A percentile compares a stretch with the other conserved stretches of the same genome.
Evolutionary conservation across 1,140 invertebrate genomes (phyloP).

Genomic region (Aphaenogaster floridana): DNA sequence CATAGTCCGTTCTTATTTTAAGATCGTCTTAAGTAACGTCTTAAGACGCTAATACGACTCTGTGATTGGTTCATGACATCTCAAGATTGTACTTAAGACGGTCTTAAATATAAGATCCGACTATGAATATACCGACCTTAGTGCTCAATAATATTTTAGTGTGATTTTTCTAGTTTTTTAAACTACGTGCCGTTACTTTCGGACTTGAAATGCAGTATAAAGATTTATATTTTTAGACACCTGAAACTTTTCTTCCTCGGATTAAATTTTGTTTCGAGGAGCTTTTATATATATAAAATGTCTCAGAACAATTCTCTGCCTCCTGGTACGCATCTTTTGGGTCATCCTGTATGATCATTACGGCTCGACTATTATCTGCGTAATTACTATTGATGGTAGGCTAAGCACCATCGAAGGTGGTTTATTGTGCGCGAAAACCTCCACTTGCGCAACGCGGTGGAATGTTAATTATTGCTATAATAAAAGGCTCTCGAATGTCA

Average conservation of each 20-base stretch:
- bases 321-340: slow-evolving; percentile 4
- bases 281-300: not conserved
- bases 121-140: no score
- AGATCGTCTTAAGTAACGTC: no score
- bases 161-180: no score
- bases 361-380: slow-evolving; percentile 18
- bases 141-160: no score
- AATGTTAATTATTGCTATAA: slow-evolving; percentile 44
- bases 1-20: no score
- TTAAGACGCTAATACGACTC: no score
- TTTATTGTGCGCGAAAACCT: slow-evolving; percentile 23
- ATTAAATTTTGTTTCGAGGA: slow-evolving; percentile 4
- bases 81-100: no score
- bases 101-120: no score
- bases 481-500: slow-evolving; percentile 9
- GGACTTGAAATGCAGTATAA: not conserved
- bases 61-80: no score
- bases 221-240: not conserved
- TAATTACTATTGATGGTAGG: slow-evolving; percentile 52
- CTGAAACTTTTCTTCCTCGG: not conserved
- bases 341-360: slow-evolving; percentile 41
- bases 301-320: not conserved
- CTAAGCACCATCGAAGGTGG: slow-evolving; percentile 32
- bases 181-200: no score
- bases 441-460: not conserved